Conservation (phyloP, 2,113 vertebrate genomes). For the Anolis sagrei region DNA sequence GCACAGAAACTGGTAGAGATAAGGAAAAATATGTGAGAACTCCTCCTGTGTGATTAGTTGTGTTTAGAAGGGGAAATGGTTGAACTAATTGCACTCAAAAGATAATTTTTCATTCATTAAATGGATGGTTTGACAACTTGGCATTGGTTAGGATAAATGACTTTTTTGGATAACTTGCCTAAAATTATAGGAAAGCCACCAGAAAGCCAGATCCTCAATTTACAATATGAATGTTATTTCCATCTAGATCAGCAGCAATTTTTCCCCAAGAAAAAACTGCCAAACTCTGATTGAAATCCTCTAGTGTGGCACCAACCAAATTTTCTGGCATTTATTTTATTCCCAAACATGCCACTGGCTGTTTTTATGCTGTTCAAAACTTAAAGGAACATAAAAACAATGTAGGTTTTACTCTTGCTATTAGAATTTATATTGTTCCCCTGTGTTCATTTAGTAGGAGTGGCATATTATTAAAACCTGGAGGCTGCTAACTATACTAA, state of each 20-base stretch:
- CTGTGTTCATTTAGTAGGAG: constrained; percentile 17
- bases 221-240: constrained; percentile 50
- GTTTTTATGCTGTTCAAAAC: constrained; percentile 20
- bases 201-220: constrained; percentile 33
- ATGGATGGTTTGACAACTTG: constrained; percentile 42
- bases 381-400: background rate
- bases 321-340: constrained; percentile 34
- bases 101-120: constrained; percentile 51
- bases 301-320: constrained; percentile 22
- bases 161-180: constrained; percentile 32
- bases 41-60: constrained; percentile 9
- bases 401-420: background rate
- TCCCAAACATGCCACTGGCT: constrained; percentile 25
- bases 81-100: background rate
- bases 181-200: constrained; percentile 35
- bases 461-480: constrained; percentile 29
- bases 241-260: constrained; percentile 46
- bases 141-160: constrained; percentile 16
- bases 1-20: too few species aligned
- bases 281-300: constrained; percentile 18
- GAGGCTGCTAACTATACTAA: constrained; percentile 22
- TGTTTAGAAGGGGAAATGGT: constrained; percentile 41
- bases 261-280: constrained; percentile 34
- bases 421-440: constrained; percentile 24
- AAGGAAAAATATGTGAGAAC: constrained; percentile 20